A percentile compares a stretch with the other conserved stretches of the same genome.
These are phyloP conservation scores for Galago senegalensis DNA, from an alignment of 2,797 vertebrate genomes.

Conservation along the genomic window DNA sequence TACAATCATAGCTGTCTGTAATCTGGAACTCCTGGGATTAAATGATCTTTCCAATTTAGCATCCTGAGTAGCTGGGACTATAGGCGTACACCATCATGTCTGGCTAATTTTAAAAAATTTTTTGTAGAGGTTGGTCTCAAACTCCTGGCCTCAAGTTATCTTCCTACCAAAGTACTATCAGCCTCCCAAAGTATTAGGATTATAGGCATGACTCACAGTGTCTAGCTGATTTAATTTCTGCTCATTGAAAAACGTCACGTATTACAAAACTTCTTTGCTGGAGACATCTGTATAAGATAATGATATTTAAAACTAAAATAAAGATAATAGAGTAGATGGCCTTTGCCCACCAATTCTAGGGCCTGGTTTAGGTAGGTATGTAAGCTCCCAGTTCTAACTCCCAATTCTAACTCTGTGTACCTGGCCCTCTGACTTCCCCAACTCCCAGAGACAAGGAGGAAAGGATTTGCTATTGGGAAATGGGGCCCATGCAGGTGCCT, in stretches of 20 bases:
- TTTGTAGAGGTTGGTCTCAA: background rate
- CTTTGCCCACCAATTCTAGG: background rate
- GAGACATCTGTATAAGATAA: background rate
- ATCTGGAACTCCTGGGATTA: background rate
- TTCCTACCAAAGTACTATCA: background rate
- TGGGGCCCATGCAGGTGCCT: background rate
- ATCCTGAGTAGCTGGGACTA: background rate
- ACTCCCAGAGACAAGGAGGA: background rate
- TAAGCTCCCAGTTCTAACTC: background rate
- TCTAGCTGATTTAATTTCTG: background rate
- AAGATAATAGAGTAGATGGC: background rate
- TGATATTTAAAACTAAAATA: conserved; percentile 10
- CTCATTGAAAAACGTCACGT: background rate
- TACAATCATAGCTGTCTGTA: background rate
- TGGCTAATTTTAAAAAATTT: background rate
- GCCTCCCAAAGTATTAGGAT: background rate
- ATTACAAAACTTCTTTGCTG: background rate
- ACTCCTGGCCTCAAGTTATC: background rate
- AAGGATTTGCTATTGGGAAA: background rate
- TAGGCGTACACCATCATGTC: background rate
- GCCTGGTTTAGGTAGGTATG: background rate
- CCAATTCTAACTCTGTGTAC: background rate
- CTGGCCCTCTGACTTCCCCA: background rate
- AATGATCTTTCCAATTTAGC: background rate
- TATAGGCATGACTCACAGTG: background rate